Percentiles rank a stretch among this genome's conserved stretches.
phyloP scores from a whole-genome alignment of 2,888 invertebrate genomes.

The Cephus sareptanus region DNA sequence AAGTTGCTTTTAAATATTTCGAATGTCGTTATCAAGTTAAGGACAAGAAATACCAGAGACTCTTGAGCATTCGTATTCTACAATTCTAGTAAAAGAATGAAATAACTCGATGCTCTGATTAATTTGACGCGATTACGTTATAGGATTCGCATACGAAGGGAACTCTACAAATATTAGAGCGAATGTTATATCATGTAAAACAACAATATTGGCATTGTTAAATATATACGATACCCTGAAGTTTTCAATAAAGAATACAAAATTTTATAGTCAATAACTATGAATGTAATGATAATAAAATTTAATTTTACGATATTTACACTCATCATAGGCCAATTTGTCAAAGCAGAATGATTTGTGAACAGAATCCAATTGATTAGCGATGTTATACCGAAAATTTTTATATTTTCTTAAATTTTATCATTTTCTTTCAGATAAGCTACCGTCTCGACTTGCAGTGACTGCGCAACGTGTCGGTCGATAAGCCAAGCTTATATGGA shows the following conservation, averaged over 20 bases:
- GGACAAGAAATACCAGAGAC: background rate
- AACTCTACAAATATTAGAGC: too few species aligned
- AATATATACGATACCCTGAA: background rate
- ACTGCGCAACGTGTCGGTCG: background rate
- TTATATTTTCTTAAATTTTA: background rate
- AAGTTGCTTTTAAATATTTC: background rate
- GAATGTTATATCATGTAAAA: too few species aligned
- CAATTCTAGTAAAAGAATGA: too few species aligned
- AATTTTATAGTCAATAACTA: too few species aligned
- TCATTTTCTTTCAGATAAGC: background rate
- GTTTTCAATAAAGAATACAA: background rate
- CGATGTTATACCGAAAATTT: too few species aligned
- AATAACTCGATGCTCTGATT: too few species aligned
- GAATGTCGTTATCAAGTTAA: background rate
- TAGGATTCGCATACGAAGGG: too few species aligned
- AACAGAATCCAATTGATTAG: background rate
- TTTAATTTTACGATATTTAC: background rate
- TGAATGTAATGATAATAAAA: background rate
- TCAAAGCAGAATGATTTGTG: background rate
- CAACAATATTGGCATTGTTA: background rate
- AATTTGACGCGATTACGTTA: too few species aligned
- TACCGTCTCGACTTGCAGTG: background rate
- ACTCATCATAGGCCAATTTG: too few species aligned
- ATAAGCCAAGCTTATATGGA: background rate
- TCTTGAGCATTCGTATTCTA: background rate